phyloP scores from a whole-genome alignment of 2,797 vertebrate genomes.

The Odontamblyopus rebecca region DNA sequence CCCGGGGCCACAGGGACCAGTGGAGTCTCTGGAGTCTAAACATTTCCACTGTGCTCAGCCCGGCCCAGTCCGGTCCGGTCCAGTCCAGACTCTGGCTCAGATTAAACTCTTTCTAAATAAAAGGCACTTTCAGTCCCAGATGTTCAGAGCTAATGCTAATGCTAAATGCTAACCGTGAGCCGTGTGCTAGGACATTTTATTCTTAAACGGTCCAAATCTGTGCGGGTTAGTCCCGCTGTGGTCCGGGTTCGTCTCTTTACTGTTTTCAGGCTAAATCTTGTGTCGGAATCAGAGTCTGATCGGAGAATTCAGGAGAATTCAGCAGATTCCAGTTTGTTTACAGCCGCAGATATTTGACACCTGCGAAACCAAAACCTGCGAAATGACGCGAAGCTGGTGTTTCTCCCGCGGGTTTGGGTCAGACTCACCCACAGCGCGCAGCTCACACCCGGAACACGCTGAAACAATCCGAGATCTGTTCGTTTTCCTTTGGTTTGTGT shows the following conservation, averaged over 20 bases:
- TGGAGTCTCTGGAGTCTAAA: no score
- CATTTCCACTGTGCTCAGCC: no score
- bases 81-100: no score
- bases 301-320: neutral
- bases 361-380: slow-evolving; percentile 10
- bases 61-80: no score
- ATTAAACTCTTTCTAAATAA: no score
- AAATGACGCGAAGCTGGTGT: neutral
- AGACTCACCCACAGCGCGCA: neutral
- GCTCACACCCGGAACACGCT: neutral
- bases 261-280: neutral
- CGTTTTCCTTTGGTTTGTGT: neutral
- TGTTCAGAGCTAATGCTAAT: no score
- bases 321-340: slow-evolving; percentile 35
- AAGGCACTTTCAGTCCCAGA: no score
- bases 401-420: neutral
- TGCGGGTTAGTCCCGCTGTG: neutral
- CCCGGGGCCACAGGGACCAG: no score
- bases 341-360: slow-evolving; percentile 45
- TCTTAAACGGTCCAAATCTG: neutral
- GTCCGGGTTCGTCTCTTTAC: neutral
- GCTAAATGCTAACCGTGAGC: no score
- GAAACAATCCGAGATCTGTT: neutral
- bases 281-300: neutral
- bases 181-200: neutral